Conservation (phyloP, 2,888 invertebrate species). For the Limenitis camilla region DNA sequence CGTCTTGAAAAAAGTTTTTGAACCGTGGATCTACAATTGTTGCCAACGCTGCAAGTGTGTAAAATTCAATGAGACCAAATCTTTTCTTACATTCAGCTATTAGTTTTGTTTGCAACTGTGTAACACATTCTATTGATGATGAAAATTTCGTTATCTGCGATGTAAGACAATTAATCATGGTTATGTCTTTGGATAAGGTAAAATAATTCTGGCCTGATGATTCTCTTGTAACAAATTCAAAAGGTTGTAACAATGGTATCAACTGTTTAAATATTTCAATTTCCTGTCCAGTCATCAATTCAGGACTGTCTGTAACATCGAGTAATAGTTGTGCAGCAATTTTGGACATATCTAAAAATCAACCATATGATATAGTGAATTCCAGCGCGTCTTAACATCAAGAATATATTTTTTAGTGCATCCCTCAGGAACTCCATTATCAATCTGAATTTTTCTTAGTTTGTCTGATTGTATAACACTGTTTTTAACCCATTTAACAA, state of each 20-base stretch:
- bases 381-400: slow-evolving; percentile 26
- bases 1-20: slow-evolving; percentile 32
- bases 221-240: slow-evolving; percentile 26
- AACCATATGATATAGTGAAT: slow-evolving; percentile 27
- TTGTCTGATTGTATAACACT: slow-evolving; percentile 3
- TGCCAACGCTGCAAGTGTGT: slow-evolving; percentile 28
- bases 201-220: slow-evolving; percentile 30
- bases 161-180: slow-evolving; percentile 32
- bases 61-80: no score
- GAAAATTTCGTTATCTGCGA: slow-evolving; percentile 30
- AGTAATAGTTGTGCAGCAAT: no score
- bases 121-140: slow-evolving; percentile 22
- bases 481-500: slow-evolving; percentile 8
- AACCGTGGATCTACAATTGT: slow-evolving; percentile 29
- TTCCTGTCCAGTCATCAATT: no score
- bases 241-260: slow-evolving; percentile 23
- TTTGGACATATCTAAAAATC: slow-evolving; percentile 27
- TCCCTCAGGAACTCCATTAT: slow-evolving; percentile 14
- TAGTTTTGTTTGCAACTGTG: slow-evolving; percentile 29
- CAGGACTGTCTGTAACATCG: no score
- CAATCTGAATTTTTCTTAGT: slow-evolving; percentile 21
- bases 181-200: slow-evolving; percentile 32
- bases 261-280: no score
- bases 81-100: slow-evolving; percentile 23
- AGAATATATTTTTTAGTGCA: slow-evolving; percentile 13